phyloP scores from a whole-genome alignment of 2,113 vertebrate genomes.

The Seriola aureovittata region DNA sequence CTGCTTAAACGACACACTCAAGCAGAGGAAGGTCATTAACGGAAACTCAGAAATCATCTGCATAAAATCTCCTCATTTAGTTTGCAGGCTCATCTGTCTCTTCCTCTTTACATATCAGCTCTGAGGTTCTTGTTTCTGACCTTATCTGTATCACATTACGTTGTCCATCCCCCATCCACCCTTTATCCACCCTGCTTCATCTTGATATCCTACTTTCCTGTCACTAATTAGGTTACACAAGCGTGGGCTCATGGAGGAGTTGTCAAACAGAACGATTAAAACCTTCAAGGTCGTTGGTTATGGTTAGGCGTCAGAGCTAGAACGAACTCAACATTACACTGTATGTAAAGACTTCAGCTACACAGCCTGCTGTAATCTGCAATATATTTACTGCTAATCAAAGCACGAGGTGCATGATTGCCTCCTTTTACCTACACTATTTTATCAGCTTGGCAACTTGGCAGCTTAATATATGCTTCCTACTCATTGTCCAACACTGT shows the following conservation, averaged over 20 bases:
- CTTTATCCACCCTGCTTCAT: constrained; percentile 33
- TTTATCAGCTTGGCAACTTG: constrained; percentile 68
- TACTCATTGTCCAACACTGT: constrained; percentile 68
- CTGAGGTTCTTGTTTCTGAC: constrained; percentile 32
- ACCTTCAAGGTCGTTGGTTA: constrained; percentile 51
- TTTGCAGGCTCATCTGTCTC: constrained; percentile 11
- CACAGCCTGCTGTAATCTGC: constrained; percentile 28
- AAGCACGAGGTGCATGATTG: constrained; percentile 62
- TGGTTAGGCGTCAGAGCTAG: constrained; percentile 16
- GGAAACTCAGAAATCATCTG: constrained; percentile 34
- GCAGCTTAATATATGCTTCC: constrained; percentile 66
- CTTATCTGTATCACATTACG: constrained; percentile 53
- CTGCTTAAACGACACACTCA: constrained; percentile 2
- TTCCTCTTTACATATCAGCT: constrained; percentile 25
- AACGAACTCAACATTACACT: constrained; percentile 4
- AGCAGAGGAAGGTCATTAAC: constrained; percentile 17
- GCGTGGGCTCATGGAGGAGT: constrained; percentile 26
- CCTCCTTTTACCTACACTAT: constrained; percentile 63
- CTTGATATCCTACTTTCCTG: constrained; percentile 51
- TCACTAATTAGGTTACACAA: constrained; percentile 63
- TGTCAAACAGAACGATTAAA: constrained; percentile 44
- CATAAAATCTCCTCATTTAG: constrained; percentile 38
- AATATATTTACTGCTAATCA: constrained; percentile 52
- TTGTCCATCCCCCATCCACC: constrained; percentile 6
- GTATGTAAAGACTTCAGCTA: constrained; percentile 21